These are phyloP conservation scores for Uropetala carovei DNA, from an alignment of 2,888 invertebrate species.

Conservation along the genomic window DNA sequence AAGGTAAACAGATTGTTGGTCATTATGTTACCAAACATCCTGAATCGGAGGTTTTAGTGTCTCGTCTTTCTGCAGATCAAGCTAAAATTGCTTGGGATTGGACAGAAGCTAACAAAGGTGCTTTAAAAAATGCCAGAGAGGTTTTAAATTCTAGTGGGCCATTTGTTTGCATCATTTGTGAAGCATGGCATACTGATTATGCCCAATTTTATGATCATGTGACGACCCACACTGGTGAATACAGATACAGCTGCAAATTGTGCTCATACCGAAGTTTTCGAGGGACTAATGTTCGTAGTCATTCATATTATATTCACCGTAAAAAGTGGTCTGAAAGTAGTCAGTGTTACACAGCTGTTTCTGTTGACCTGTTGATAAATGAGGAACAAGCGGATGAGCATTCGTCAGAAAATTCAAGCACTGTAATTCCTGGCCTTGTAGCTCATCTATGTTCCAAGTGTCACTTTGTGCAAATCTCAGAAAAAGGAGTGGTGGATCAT, in stretches of 20 bases:
- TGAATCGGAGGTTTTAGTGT: slow-evolving; percentile 81
- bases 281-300: slow-evolving; percentile 53
- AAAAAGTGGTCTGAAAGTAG: slow-evolving; percentile 58
- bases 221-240: slow-evolving; percentile 87
- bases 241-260: slow-evolving; percentile 80
- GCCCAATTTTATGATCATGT: slow-evolving; percentile 83
- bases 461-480: slow-evolving; percentile 83
- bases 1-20: slow-evolving; percentile 80
- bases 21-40: slow-evolving; percentile 83
- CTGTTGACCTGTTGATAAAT: neutral
- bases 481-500: slow-evolving; percentile 81
- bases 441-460: slow-evolving; percentile 85
- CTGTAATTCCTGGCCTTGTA: slow-evolving; percentile 68
- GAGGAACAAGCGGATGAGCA: neutral
- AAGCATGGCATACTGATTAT: slow-evolving; percentile 67
- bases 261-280: slow-evolving; percentile 74
- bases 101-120: slow-evolving; percentile 74
- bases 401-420: slow-evolving; percentile 36
- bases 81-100: slow-evolving; percentile 79
- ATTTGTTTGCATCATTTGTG: slow-evolving; percentile 74
- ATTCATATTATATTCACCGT: slow-evolving; percentile 67
- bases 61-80: slow-evolving; percentile 78
- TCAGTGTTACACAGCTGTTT: slow-evolving; percentile 21
- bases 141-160: slow-evolving; percentile 71
- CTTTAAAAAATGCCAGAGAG: neutral